Conservation (phyloP, 2,113 vertebrate species). For the Paracanthobrama guichenoti region DNA sequence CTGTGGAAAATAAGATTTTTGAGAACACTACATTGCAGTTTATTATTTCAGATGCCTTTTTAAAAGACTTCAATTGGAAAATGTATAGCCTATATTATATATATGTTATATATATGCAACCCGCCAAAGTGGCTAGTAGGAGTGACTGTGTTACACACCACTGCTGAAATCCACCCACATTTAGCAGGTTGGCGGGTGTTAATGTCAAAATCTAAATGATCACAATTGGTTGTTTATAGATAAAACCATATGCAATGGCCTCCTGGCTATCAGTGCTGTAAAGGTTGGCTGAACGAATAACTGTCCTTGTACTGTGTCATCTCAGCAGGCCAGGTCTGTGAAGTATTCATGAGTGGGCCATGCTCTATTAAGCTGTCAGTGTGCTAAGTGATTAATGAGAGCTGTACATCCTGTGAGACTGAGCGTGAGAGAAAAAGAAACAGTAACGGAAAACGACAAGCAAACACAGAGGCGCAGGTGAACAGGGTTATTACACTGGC, state of each 20-base stretch:
- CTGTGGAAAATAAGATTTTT: too few relatives aligned
- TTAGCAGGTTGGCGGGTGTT: too few relatives aligned
- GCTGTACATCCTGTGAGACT: constrained; percentile 58
- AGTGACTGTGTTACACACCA: too few relatives aligned
- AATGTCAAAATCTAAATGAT: too few relatives aligned
- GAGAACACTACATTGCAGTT: too few relatives aligned
- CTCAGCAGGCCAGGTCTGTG: constrained; percentile 58
- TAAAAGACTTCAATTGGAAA: too few relatives aligned
- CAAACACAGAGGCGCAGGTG: constrained; percentile 10
- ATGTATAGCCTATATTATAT: too few relatives aligned
- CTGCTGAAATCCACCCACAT: too few relatives aligned
- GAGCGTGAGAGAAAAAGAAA: constrained; percentile 44
- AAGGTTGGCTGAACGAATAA: constrained; percentile 64
- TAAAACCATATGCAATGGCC: not conserved
- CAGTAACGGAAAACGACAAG: constrained; percentile 56
- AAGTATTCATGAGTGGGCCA: constrained; percentile 75
- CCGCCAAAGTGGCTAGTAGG: too few relatives aligned
- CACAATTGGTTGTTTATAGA: not conserved
- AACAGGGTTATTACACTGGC: not conserved
- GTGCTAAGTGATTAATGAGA: constrained; percentile 73
- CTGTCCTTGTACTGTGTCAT: constrained; percentile 55
- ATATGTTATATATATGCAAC: too few relatives aligned
- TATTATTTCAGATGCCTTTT: too few relatives aligned
- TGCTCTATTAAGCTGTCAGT: constrained; percentile 75
- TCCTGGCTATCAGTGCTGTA: constrained; percentile 34